phyloP scores from a whole-genome alignment of 2,113 vertebrate species.

The Sminthopsis crassicaudata region DNA sequence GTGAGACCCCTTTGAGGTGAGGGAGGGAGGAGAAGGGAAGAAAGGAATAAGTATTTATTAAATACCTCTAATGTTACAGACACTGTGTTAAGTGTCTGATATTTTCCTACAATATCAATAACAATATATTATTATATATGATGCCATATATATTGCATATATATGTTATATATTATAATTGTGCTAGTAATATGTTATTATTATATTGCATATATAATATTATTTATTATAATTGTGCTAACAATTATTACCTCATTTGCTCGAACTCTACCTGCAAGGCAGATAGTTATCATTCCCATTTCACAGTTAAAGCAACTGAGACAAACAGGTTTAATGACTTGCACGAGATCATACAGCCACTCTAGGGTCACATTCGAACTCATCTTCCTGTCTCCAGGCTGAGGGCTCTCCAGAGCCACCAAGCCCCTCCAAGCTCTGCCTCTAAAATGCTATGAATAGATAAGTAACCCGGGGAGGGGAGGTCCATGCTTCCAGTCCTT shows the following conservation, averaged over 20 bases:
- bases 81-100: not conserved
- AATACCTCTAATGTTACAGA: not conserved
- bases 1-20: not conserved
- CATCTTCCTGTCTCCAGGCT: not conserved
- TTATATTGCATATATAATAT: too few species aligned
- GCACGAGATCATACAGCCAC: not conserved
- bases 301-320: not conserved
- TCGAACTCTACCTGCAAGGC: not conserved
- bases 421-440: not conserved
- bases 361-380: not conserved
- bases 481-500: not conserved
- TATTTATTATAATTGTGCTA: too few species aligned
- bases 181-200: too few species aligned
- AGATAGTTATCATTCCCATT: not conserved
- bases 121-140: too few species aligned
- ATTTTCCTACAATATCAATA: too few species aligned
- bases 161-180: too few species aligned
- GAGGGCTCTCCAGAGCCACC: not conserved
- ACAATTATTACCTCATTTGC: not conserved
- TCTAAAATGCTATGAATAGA: not conserved
- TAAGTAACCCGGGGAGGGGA: not conserved
- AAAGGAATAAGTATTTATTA: not conserved
- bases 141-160: too few species aligned
- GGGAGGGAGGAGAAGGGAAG: not conserved
- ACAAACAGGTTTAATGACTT: not conserved